Percentiles rank a stretch among this genome's conserved stretches.
Evolutionary conservation across 2,797 vertebrate species (phyloP).

Genomic region (Micromesistius poutassou): DNA sequence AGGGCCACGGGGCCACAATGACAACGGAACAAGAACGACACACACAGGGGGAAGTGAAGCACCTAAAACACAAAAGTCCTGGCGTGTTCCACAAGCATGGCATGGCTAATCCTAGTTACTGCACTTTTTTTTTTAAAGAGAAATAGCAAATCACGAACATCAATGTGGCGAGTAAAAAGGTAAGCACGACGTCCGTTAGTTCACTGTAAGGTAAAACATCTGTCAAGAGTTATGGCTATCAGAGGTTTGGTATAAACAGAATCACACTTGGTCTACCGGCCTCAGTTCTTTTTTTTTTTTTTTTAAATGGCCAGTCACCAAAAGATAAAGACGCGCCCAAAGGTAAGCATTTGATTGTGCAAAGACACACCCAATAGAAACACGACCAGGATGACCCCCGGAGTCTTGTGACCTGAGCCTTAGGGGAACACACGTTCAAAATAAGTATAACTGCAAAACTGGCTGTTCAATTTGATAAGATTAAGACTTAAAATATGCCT

Average conservation of each 20-base stretch:
- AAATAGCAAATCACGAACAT: not conserved
- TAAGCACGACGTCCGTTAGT: not conserved
- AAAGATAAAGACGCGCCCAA: not conserved
- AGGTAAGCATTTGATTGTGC: not conserved
- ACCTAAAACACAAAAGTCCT: slow-evolving; percentile 27
- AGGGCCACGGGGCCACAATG: not conserved
- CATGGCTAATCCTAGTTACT: slow-evolving; percentile 11
- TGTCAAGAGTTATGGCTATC: slow-evolving; percentile 2
- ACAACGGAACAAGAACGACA: slow-evolving; percentile 11
- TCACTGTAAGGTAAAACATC: not conserved
- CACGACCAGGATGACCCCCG: not conserved
- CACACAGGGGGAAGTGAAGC: not conserved
- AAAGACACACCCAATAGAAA: not conserved
- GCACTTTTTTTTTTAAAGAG: not conserved
- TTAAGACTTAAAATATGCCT: not conserved
- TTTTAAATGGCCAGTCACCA: not conserved
- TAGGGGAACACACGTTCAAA: not conserved
- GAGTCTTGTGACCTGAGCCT: not conserved
- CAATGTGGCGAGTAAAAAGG: not conserved
- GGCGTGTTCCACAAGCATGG: slow-evolving; percentile 42
- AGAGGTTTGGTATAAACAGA: not conserved
- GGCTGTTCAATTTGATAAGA: not conserved
- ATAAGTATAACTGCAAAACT: not conserved
- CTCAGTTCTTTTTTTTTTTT: slow-evolving; percentile 2
- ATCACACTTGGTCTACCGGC: not conserved